A percentile compares a stretch with the other conserved stretches of the same genome.
These are phyloP conservation scores for Microdon myrmicae DNA, from an alignment of 2,888 invertebrate genomes.

Conservation along the genomic window DNA sequence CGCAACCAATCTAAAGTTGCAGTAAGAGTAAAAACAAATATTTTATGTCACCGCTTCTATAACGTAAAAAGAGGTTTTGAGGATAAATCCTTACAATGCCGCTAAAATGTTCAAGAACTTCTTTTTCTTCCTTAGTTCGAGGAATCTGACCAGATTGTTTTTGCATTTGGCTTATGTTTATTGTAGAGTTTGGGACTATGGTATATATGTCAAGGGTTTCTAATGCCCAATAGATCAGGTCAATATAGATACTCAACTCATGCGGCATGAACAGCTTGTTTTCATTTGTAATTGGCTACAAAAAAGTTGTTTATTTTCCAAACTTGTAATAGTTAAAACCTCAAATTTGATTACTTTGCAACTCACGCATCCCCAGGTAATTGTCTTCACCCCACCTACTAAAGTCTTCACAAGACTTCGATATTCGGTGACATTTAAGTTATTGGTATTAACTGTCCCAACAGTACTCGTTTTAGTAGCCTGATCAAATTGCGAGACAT, in stretches of 20 bases:
- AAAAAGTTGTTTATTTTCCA: constrained; percentile 26
- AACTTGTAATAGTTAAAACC: no score
- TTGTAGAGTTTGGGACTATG: constrained; percentile 69
- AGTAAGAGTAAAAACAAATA: no score
- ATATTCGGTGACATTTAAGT: constrained; percentile 89
- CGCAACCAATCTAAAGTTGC: neutral
- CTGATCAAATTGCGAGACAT: constrained; percentile 53
- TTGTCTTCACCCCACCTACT: constrained; percentile 95
- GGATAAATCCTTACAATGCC: constrained; percentile 78
- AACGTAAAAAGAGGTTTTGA: neutral
- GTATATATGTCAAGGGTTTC: constrained; percentile 96
- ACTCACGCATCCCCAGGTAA: constrained; percentile 93
- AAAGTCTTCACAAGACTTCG: constrained; percentile 93
- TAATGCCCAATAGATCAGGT: constrained; percentile 93
- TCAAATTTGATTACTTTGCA: constrained; percentile 74
- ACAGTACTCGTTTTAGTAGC: constrained; percentile 61
- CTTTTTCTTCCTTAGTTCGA: constrained; percentile 95
- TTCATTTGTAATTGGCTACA: constrained; percentile 58
- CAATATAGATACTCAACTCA: constrained; percentile 90
- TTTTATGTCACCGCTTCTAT: no score
- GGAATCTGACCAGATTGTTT: constrained; percentile 75
- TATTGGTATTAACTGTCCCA: constrained; percentile 77
- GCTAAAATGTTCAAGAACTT: constrained; percentile 96
- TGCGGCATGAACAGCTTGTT: constrained; percentile 78
- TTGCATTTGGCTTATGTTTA: constrained; percentile 61